A percentile compares a stretch with the other conserved stretches of the same genome.
Conservation (phyloP, 2,888 invertebrate genomes). For the Pyrgus malvae region DNA sequence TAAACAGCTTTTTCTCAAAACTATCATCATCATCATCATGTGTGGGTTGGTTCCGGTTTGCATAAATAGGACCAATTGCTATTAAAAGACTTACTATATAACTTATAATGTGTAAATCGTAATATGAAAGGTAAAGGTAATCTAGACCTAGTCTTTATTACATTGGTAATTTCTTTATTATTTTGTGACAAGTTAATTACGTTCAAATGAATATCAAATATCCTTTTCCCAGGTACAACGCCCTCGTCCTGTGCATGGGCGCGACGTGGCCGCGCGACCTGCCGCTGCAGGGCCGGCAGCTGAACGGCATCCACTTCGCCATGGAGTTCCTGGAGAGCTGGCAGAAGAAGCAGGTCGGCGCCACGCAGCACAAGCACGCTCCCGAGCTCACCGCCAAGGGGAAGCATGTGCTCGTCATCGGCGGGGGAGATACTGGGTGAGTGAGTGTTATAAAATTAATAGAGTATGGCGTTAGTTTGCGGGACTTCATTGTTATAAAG, state of each 20-base stretch:
- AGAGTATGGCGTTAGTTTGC: too few species aligned
- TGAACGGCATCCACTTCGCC: constrained; percentile 97
- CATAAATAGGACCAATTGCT: too few species aligned
- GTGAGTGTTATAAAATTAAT: constrained; percentile 14
- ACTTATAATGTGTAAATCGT: too few species aligned
- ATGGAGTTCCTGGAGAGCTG: constrained; percentile 98
- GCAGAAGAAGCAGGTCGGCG: constrained; percentile 96
- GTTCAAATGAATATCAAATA: neutral
- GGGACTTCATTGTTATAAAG: too few species aligned
- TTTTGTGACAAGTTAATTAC: too few species aligned
- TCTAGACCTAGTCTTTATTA: too few species aligned
- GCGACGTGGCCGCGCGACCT: constrained; percentile 98
- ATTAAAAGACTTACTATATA: too few species aligned
- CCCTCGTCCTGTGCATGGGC: constrained; percentile 94
- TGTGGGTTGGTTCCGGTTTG: too few species aligned
- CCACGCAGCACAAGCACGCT: constrained; percentile 39
- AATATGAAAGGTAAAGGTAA: too few species aligned
- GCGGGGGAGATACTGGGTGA: constrained; percentile 91
- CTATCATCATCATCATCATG: too few species aligned
- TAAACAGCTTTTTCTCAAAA: too few species aligned
- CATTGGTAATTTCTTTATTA: too few species aligned
- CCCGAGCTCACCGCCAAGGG: constrained; percentile 90
- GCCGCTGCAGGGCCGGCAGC: constrained; percentile 91
- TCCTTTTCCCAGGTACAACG: constrained; percentile 85
- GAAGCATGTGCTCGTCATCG: constrained; percentile 96